phyloP scores from a whole-genome alignment of 2,888 invertebrate species.

The Ditula angustiorana region DNA sequence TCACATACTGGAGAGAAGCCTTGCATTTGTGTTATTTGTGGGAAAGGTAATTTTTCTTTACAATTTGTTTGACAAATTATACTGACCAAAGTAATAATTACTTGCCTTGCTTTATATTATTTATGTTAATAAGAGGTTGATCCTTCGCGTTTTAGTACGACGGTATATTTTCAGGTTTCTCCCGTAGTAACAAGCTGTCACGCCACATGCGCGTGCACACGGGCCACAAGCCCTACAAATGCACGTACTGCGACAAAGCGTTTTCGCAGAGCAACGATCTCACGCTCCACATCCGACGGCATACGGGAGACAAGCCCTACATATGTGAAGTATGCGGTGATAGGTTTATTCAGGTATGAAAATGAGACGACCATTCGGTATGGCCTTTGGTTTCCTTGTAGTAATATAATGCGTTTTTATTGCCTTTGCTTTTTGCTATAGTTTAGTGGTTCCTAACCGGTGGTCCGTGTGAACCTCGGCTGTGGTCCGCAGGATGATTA shows the following conservation, averaged over 20 bases:
- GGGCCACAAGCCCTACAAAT: constrained; percentile 86
- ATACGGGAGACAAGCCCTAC: constrained; percentile 89
- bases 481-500: too few species aligned
- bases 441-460: too few species aligned
- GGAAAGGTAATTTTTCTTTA: constrained; percentile 65
- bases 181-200: constrained; percentile 86
- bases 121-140: too few species aligned
- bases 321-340: constrained; percentile 88
- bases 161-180: constrained; percentile 73
- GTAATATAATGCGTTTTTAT: too few species aligned
- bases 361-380: background rate
- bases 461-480: too few species aligned
- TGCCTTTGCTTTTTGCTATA: background rate
- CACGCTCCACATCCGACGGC: constrained; percentile 88
- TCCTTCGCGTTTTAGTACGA: background rate
- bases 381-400: background rate
- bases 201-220: constrained; percentile 87
- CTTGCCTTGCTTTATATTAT: too few species aligned
- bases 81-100: too few species aligned
- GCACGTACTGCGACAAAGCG: constrained; percentile 82
- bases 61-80: too few species aligned
- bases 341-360: constrained; percentile 86
- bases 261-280: constrained; percentile 91
- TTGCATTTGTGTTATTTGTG: constrained; percentile 79
- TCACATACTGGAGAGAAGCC: constrained; percentile 87